Conservation (phyloP, 2,888 invertebrate species). For the Acrobeloides nanus region DNA sequence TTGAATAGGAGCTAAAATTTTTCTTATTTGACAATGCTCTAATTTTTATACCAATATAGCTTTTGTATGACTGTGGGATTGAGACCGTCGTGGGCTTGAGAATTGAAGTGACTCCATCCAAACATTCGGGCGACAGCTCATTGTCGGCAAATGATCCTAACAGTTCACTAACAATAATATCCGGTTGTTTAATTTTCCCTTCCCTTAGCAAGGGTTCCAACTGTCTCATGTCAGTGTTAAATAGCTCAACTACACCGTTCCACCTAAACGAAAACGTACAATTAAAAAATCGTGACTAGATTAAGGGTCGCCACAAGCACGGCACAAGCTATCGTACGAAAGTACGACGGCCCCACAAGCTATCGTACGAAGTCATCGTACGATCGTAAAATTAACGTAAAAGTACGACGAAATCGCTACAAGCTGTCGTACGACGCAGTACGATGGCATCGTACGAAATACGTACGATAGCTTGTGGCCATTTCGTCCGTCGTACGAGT, state of each 20-base stretch:
- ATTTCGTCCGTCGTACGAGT: too few species aligned
- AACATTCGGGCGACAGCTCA: constrained; percentile 82
- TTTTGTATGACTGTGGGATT: constrained; percentile 44
- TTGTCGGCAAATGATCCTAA: constrained; percentile 97
- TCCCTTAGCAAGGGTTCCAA: constrained; percentile 58
- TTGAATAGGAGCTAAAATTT: constrained; percentile 70
- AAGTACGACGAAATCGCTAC: too few species aligned
- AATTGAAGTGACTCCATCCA: constrained; percentile 57
- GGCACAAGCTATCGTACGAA: too few species aligned
- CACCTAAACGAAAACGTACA: constrained; percentile 26
- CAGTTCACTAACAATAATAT: constrained; percentile 76
- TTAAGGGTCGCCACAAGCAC: too few species aligned
- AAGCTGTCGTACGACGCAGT: too few species aligned
- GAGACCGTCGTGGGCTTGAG: constrained; percentile 50
- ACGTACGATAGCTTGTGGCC: too few species aligned
- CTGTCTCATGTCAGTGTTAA: constrained; percentile 58
- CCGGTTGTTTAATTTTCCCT: constrained; percentile 64
- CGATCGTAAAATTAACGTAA: too few species aligned
- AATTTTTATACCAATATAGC: constrained; percentile 21
- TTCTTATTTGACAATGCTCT: not conserved
- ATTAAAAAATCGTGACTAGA: too few species aligned
- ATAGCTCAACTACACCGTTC: constrained; percentile 53
- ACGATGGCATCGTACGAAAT: too few species aligned
- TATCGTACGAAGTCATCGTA: too few species aligned
- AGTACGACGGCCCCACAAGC: too few species aligned